Evolutionary conservation across 2,888 invertebrate species (phyloP).

Genomic region (Pachycephus smyrnensis): DNA sequence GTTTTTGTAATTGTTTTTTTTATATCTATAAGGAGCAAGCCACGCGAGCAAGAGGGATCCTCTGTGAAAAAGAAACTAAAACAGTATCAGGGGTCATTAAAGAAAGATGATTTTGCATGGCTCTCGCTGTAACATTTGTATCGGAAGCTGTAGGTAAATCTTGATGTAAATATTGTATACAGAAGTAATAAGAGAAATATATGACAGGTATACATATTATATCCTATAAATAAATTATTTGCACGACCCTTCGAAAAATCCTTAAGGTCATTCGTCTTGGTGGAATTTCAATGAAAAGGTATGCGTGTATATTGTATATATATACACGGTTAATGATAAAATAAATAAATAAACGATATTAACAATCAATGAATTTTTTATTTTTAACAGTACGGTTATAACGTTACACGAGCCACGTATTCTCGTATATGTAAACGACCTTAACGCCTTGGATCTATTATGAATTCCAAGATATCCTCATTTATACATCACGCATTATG

Average conservation of each 20-base stretch:
- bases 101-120: background rate
- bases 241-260: too few species aligned
- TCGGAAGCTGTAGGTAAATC: background rate
- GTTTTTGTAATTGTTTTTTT: too few species aligned
- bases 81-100: background rate
- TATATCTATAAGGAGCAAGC: too few species aligned
- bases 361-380: conserved; percentile 15
- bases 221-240: background rate
- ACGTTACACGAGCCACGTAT: background rate
- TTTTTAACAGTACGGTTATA: conserved; percentile 20
- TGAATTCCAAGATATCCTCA: background rate
- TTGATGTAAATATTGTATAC: background rate
- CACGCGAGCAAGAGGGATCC: too few species aligned
- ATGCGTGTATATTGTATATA: too few species aligned
- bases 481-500: background rate
- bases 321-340: background rate
- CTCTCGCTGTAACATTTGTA: background rate
- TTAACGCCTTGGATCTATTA: background rate
- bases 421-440: background rate
- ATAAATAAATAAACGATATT: background rate
- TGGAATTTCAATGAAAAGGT: too few species aligned
- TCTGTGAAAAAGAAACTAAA: too few species aligned
- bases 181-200: background rate
- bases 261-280: too few species aligned
- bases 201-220: background rate